Base-by-base conservation (phyloP, 1,140 invertebrate species). In the Antheraea mylitta region DNA sequence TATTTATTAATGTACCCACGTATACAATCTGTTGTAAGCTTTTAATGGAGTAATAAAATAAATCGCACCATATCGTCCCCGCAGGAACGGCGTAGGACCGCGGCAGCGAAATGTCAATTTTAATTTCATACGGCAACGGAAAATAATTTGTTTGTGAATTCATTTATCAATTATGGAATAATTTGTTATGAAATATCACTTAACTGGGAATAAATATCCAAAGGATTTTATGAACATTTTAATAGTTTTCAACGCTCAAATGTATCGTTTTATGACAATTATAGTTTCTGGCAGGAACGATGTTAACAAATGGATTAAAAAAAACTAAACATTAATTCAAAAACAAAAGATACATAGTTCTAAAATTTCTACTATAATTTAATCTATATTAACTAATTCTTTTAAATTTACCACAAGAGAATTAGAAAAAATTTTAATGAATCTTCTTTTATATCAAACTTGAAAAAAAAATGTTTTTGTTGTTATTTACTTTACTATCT, bases 1-100 rank as follows among this genome's bases (percentile, higher is more conserved):
- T 53, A 53, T 53, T 53, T 13, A 53, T 53, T 16, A 53, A 53
- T 53, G 45, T 53, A 53, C 5, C 68, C 19, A 36, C 70, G 64
- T 69, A 75, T 78, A 78, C 80, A 83, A 83, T 82, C 77, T 72
- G 66, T 66, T 80, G 79, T 87, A 82, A 82, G 77, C 81, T 68
- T 73, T 86, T 83, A 85, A 88, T 88, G 76, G 80, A 79, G 79
- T 83, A 87, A 86, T 89, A 85, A 85, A 87, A 89, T 85, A 83
- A 85, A 87, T 87, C 80, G 81, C 80, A 70, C 70, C 70, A 53
- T 66, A 75, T 74, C 72, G 77, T 67, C 76, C 71, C 74, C 75
- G 63, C 72, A 67, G 66, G 59, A 48, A 61, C 70, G 66, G 38
- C 38, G 64, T 64, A 63, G 71, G 64, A 70, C 73, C 63, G 68